Evolutionary conservation across 53 echinoderm and acorn worm species (phyloP).

Genomic region (Zoroaster sp.): DNA sequence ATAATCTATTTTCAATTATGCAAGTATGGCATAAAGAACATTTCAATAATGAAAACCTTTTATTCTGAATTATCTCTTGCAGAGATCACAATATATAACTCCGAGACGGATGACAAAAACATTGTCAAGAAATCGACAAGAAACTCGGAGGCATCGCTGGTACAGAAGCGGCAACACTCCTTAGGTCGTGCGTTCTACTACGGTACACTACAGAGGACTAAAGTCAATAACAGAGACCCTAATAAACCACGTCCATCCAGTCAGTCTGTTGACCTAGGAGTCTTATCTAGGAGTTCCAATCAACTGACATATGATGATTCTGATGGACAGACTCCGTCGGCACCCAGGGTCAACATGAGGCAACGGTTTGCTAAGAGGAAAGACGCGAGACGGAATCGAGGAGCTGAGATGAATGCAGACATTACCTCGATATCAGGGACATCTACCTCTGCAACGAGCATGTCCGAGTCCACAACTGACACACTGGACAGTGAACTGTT

Average conservation of each 20-base stretch:
- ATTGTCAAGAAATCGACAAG: background rate
- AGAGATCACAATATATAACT: slow-evolving; percentile 16
- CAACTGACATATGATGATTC: background rate
- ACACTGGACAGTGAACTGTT: background rate
- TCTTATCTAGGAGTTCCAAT: background rate
- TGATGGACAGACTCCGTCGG: background rate
- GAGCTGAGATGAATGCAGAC: background rate
- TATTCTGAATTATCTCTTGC: no score
- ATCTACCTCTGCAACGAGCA: slow-evolving; percentile 15
- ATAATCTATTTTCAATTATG: no score
- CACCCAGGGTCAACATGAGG: background rate
- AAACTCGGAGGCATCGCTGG: background rate
- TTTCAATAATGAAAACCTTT: no score
- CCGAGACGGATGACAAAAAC: background rate
- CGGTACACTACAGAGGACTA: slow-evolving; percentile 13
- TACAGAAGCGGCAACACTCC: slow-evolving; percentile 29
- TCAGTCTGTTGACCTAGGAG: background rate
- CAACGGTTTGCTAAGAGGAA: slow-evolving; percentile 13
- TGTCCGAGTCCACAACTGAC: slow-evolving; percentile 1
- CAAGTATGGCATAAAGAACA: no score
- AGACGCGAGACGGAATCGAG: background rate
- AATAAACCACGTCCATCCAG: background rate
- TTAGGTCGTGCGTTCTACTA: slow-evolving; percentile 32
- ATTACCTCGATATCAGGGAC: background rate
- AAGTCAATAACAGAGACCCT: background rate